These are phyloP conservation scores for Epinephelus fuscoguttatus DNA, from an alignment of 2,113 vertebrate species.

Conservation along the genomic window DNA sequence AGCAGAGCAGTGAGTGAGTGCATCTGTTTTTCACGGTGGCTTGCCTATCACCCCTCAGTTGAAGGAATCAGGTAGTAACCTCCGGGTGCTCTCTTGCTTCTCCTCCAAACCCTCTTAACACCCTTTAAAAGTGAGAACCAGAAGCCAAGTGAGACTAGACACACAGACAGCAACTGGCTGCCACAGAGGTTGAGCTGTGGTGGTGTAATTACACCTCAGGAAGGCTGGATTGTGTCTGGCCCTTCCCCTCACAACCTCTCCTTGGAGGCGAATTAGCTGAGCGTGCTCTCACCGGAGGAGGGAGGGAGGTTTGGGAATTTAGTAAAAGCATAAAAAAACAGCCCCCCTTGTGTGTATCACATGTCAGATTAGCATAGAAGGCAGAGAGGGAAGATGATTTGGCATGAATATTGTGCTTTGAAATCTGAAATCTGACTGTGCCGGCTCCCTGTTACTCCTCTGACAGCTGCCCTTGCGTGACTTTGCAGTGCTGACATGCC, in stretches of 20 bases:
- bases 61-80: slow-evolving; percentile 1
- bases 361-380: slow-evolving; percentile 72
- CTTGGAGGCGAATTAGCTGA: slow-evolving; percentile 47
- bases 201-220: slow-evolving; percentile 62
- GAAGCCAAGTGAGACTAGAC: slow-evolving; percentile 27
- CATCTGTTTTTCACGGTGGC: background rate
- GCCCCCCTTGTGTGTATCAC: slow-evolving; percentile 45
- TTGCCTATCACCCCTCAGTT: background rate
- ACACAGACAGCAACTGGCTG: slow-evolving; percentile 15
- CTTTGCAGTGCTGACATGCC: slow-evolving; percentile 62
- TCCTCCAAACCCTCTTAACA: background rate
- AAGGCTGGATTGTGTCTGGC: slow-evolving; percentile 53
- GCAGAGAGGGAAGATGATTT: slow-evolving; percentile 58
- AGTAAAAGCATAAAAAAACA: background rate
- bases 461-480: slow-evolving; percentile 74
- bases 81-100: background rate
- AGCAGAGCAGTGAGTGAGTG: background rate
- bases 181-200: slow-evolving; percentile 49
- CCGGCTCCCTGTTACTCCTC: slow-evolving; percentile 46
- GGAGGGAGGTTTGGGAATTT: slow-evolving; percentile 17
- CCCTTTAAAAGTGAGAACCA: slow-evolving; percentile 26
- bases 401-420: slow-evolving; percentile 67
- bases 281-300: slow-evolving; percentile 5
- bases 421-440: slow-evolving; percentile 64
- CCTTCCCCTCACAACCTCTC: slow-evolving; percentile 36